phyloP scores from a whole-genome alignment of 1,140 invertebrate genomes.

The Scaptomyza graminum region DNA sequence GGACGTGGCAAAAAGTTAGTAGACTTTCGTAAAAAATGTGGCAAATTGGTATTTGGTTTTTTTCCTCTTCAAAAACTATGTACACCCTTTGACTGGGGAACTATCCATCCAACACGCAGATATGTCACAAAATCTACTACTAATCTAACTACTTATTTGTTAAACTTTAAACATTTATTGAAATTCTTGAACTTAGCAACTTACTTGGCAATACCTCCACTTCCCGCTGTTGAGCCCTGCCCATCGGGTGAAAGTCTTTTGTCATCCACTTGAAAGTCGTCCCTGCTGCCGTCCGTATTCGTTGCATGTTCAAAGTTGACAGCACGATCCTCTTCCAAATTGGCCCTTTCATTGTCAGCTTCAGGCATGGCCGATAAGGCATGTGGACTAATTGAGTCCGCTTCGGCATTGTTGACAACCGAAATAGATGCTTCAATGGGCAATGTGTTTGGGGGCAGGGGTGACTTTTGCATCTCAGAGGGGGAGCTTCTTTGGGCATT shows the following conservation, averaged over 20 bases:
- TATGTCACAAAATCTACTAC: background rate
- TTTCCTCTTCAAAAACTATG: background rate
- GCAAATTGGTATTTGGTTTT: constrained; percentile 3
- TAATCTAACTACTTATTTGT: too few species aligned
- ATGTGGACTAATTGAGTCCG: constrained; percentile 35
- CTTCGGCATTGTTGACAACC: constrained; percentile 60
- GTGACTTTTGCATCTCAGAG: constrained; percentile 64
- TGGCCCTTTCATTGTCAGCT: constrained; percentile 70
- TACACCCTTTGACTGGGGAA: background rate
- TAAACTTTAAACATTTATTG: too few species aligned
- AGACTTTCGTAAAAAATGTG: constrained; percentile 8
- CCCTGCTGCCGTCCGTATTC: constrained; percentile 40
- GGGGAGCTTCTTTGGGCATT: constrained; percentile 38
- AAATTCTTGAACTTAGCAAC: constrained; percentile 18
- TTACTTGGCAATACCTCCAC: constrained; percentile 65
- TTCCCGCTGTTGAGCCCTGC: constrained; percentile 71
- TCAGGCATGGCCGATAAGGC: constrained; percentile 70
- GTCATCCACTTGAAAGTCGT: constrained; percentile 70
- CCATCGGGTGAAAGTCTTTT: constrained; percentile 76
- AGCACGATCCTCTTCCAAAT: constrained; percentile 47
- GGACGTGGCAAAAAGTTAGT: constrained; percentile 68
- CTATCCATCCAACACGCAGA: background rate
- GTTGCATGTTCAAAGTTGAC: constrained; percentile 38
- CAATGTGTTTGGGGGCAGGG: constrained; percentile 64
- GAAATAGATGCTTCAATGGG: constrained; percentile 81